Evolutionary conservation across 2,888 invertebrate species (phyloP), one percentile per base, ranked within the genome.

Genomic region (Meta bourneti): DNA sequence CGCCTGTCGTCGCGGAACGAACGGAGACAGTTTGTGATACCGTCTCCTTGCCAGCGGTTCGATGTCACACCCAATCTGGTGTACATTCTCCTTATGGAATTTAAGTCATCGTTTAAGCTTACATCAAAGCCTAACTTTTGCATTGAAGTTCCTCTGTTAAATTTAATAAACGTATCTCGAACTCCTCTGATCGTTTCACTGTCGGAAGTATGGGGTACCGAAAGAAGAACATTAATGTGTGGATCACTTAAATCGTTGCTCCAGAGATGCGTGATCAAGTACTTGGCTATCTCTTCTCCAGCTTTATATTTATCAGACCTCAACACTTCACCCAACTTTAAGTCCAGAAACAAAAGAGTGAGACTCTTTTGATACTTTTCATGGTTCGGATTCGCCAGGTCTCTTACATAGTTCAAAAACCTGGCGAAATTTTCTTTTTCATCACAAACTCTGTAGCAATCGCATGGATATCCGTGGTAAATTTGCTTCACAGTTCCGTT

Each of bases 11-110:
- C 93, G 19, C 93, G 85, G 52, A 94, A 92, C 6, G 93, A 83
- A 48, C 91, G 78, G 5, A 94, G 74, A 49, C 94, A 94, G 80
- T 94, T 94, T 1, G 93, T 93, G 6, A 93, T 89, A 7, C 94
- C 94, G 75, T 94, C 94, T 5, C 94, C 94, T 93, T 94, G 94
- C 94, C 94, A 94, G 16, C 93, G 93, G 34, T 93, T 93, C 13
- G 75, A 71, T 9, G 54, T 89, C 16, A 93, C 82, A 7, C 90
- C 93, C 5, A 93, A 90, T 16, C 75, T 84, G 9, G 88, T 80
- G 93, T 93, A 94, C 94, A 94, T 93, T 79, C 88, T 83, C 8
- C 88, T 70, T 6, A 94, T 93, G 1, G 80, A 78, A 9, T 84
- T 89, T 48, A 94, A 87, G 74, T 92, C 86, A 69, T 93, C 93